Percentiles rank a stretch among this genome's conserved stretches.
phyloP scores from a whole-genome alignment of 2,797 vertebrate species.

The Tangara arthus region DNA sequence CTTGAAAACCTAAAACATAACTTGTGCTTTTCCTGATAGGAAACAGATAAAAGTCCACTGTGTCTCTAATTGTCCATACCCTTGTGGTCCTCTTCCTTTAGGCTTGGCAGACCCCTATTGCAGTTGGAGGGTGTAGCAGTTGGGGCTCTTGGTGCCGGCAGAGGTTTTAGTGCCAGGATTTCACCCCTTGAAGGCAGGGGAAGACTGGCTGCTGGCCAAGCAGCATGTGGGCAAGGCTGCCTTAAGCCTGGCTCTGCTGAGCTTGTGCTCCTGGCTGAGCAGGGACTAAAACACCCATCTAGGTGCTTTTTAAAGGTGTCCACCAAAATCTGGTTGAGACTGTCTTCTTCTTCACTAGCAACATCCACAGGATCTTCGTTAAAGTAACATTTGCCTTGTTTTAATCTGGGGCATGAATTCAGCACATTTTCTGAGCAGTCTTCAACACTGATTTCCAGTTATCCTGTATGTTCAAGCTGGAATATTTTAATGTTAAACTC shows the following conservation, averaged over 20 bases:
- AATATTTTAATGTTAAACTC: neutral
- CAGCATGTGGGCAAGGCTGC: neutral
- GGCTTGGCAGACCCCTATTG: neutral
- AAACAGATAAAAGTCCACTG: neutral
- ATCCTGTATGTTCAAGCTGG: neutral
- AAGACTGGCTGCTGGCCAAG: neutral
- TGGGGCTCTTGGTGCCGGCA: neutral
- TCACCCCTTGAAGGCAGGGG: neutral
- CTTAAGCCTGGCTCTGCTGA: rapidly evolving
- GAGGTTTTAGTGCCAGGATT: neutral
- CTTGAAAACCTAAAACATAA: constrained; percentile 38
- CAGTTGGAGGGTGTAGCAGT: neutral
- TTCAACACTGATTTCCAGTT: neutral
- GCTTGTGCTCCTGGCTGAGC: neutral
- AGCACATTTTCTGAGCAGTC: neutral
- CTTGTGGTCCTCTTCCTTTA: neutral
- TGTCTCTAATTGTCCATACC: neutral
- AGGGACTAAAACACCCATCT: too few species aligned
- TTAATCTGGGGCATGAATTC: neutral
- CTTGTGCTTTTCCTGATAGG: constrained; percentile 32
- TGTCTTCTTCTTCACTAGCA: neutral
- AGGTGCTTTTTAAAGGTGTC: neutral
- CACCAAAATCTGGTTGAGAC: neutral
- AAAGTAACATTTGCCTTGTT: neutral
- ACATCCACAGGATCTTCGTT: neutral